These are phyloP conservation scores for Platycheirus albimanus DNA, from an alignment of 2,888 invertebrate genomes.

Conservation along the genomic window DNA sequence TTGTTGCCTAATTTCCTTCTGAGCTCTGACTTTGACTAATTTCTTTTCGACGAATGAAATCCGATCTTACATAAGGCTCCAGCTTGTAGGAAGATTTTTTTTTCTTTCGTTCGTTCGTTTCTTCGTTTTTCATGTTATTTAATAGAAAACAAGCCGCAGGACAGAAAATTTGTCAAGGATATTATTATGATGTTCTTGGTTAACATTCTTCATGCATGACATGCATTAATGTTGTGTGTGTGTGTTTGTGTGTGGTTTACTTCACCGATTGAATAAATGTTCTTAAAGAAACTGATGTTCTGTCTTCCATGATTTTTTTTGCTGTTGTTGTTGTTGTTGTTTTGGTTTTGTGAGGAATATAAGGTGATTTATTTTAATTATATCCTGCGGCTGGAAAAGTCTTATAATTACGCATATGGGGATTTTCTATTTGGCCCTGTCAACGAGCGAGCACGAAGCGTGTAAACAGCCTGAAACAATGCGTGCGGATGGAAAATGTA, in stretches of 20 bases:
- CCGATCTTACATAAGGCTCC: slow-evolving; percentile 37
- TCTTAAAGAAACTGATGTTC: slow-evolving; percentile 19
- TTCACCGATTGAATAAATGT: slow-evolving; percentile 20
- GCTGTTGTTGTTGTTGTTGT: no score
- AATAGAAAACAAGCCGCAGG: slow-evolving; percentile 27
- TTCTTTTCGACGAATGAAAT: slow-evolving; percentile 41
- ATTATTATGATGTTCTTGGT: slow-evolving; percentile 4
- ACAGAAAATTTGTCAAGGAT: slow-evolving; percentile 46
- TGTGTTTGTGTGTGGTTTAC: slow-evolving; percentile 34
- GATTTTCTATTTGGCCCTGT: slow-evolving; percentile 46
- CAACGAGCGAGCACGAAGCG: slow-evolving; percentile 35
- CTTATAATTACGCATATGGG: slow-evolving; percentile 63
- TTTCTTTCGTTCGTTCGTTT: no score
- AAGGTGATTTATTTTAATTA: slow-evolving; percentile 70
- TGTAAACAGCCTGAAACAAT: slow-evolving; percentile 27
- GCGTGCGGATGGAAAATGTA: slow-evolving; percentile 49
- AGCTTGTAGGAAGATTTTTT: slow-evolving; percentile 27
- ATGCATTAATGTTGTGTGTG: slow-evolving; percentile 5
- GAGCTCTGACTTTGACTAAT: slow-evolving; percentile 36
- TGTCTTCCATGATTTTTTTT: neutral
- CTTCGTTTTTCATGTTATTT: slow-evolving; percentile 3
- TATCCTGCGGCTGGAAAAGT: slow-evolving; percentile 68
- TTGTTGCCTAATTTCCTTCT: slow-evolving; percentile 31
- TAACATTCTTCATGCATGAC: slow-evolving; percentile 9
- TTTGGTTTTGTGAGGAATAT: no score